Conservation (phyloP, 1,140 invertebrate species). For the Drepana arcuata region DNA sequence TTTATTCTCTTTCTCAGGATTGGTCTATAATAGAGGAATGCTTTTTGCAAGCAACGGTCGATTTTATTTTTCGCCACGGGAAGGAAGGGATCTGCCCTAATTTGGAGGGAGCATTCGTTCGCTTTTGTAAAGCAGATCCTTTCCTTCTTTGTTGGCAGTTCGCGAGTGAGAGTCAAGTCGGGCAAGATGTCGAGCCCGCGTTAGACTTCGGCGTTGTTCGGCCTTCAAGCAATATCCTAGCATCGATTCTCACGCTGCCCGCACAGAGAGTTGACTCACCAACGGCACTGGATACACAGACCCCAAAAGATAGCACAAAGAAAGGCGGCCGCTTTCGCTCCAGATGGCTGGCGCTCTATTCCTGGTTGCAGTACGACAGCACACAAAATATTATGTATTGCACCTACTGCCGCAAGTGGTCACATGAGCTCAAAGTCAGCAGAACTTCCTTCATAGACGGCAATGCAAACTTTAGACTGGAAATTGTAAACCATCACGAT, state of each 20-base stretch:
- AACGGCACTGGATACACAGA: too few relatives aligned
- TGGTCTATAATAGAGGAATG: too few relatives aligned
- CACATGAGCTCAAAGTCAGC: slow-evolving; percentile 77
- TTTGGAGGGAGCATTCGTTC: slow-evolving; percentile 3
- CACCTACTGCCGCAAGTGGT: slow-evolving; percentile 81
- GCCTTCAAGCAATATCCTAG: slow-evolving; percentile 16
- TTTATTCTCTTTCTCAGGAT: too few relatives aligned
- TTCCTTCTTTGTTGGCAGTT: slow-evolving; percentile 81
- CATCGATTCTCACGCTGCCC: slow-evolving; percentile 19
- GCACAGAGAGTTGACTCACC: slow-evolving; percentile 13
- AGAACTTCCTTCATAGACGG: slow-evolving; percentile 82
- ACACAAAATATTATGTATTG: slow-evolving; percentile 80
- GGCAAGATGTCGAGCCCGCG: slow-evolving; percentile 2
- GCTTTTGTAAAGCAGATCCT: slow-evolving; percentile 60
- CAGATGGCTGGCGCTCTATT: slow-evolving; percentile 77
- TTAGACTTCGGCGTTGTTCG: slow-evolving; percentile 15
- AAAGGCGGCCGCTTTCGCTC: slow-evolving; percentile 77
- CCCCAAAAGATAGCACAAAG: too few relatives aligned
- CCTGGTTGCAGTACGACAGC: slow-evolving; percentile 80
- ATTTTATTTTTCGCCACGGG: too few relatives aligned
- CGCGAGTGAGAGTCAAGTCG: not conserved
- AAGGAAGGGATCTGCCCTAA: slow-evolving; percentile 59
- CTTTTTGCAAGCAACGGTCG: too few relatives aligned
- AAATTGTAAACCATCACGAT: slow-evolving; percentile 84
- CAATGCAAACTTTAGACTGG: slow-evolving; percentile 81